Percentiles rank a stretch among this genome's conserved stretches.
These are phyloP conservation scores for Diabrotica balteata DNA, from an alignment of 2,888 invertebrate species.

Conservation along the genomic window DNA sequence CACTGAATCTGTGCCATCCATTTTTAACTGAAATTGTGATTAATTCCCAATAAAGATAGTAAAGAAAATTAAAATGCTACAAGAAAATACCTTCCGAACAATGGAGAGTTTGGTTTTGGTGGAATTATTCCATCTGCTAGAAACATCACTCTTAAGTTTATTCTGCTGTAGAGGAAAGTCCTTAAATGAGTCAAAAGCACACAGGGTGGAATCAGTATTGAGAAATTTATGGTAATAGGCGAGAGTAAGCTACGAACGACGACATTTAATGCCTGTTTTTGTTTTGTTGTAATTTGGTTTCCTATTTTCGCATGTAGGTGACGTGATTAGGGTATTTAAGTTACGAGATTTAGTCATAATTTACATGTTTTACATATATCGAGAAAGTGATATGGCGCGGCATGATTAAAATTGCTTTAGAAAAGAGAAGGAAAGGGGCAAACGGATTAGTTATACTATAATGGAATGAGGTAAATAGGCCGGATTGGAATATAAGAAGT, in stretches of 20 bases:
- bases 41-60: too few species aligned
- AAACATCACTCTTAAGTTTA: constrained; percentile 17
- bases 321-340: constrained; percentile 9
- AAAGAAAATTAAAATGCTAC: too few species aligned
- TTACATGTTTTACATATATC: background rate
- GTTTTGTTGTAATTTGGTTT: constrained; percentile 21
- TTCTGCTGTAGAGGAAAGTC: constrained; percentile 18
- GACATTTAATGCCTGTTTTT: constrained; percentile 22
- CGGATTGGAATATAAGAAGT: too few species aligned
- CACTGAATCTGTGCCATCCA: too few species aligned
- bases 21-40: too few species aligned
- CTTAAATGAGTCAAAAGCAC: constrained; percentile 21
- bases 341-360: background rate
- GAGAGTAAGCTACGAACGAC: constrained; percentile 20
- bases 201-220: constrained; percentile 22
- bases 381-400: too few species aligned
- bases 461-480: too few species aligned
- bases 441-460: too few species aligned
- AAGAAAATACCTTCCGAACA: too few species aligned
- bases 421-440: too few species aligned
- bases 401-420: too few species aligned
- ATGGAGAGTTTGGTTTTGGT: background rate
- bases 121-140: constrained; percentile 10
- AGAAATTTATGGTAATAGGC: constrained; percentile 28
- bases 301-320: constrained; percentile 6